These are phyloP conservation scores for Antidorcas marsupialis DNA, from an alignment of 2,113 vertebrate species.

Conservation along the genomic window DNA sequence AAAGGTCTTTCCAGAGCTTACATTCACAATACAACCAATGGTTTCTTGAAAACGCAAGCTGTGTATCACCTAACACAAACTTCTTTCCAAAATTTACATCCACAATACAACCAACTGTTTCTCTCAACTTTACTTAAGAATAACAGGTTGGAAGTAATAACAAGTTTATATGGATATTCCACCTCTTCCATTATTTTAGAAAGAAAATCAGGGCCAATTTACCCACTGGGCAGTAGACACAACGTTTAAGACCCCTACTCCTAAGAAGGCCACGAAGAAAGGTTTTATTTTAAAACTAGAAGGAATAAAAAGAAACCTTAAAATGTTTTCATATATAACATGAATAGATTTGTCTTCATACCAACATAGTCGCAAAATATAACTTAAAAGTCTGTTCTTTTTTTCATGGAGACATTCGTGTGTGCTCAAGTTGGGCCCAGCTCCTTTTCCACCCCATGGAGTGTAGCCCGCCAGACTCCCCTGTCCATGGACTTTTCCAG, in stretches of 20 bases:
- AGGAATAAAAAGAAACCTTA: not conserved
- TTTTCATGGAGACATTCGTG: not conserved
- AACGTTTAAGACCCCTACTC: not conserved
- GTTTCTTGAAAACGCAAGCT: not conserved
- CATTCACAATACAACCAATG: not conserved
- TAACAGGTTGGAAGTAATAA: not conserved
- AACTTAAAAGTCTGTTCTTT: not conserved
- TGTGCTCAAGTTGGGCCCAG: not conserved
- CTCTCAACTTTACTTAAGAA: not conserved
- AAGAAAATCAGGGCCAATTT: not conserved
- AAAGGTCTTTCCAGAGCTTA: slow-evolving; percentile 15
- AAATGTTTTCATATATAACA: slow-evolving; percentile 3
- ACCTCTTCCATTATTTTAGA: not conserved
- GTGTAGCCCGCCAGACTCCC: not conserved
- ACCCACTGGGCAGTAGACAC: not conserved
- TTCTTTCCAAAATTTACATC: slow-evolving; percentile 25
- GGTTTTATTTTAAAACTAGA: not conserved
- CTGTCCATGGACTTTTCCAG: not conserved
- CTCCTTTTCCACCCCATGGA: not conserved
- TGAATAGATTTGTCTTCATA: not conserved
- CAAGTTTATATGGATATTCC: not conserved
- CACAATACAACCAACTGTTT: not conserved
- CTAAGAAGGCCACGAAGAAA: not conserved
- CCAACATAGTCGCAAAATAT: not conserved
- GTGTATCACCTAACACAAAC: not conserved